phyloP scores from a whole-genome alignment of 2,113 vertebrate genomes.

The Equus przewalskii region DNA sequence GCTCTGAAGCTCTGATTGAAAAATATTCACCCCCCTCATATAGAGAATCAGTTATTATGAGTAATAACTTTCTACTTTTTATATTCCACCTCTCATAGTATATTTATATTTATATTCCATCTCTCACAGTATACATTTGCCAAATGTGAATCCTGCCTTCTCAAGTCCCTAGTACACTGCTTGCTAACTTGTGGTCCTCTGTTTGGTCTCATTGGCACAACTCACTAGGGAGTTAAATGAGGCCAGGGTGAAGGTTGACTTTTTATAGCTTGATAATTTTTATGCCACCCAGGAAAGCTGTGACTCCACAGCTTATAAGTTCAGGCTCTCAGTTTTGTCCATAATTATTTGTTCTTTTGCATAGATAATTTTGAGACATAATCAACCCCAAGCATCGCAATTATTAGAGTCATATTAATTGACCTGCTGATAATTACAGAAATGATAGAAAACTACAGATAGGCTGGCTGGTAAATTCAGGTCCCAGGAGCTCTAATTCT shows the following conservation, averaged over 20 bases:
- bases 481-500: slow-evolving; percentile 67
- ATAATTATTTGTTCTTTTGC: slow-evolving; percentile 76
- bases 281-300: slow-evolving; percentile 60
- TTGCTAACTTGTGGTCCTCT: background rate
- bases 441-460: slow-evolving; percentile 82
- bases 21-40: background rate
- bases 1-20: background rate
- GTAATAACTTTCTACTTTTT: background rate
- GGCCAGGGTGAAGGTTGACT: background rate
- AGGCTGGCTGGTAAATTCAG: slow-evolving; percentile 24
- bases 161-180: background rate
- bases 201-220: background rate
- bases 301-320: slow-evolving; percentile 71
- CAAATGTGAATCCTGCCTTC: background rate
- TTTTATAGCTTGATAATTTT: slow-evolving; percentile 19
- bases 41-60: background rate
- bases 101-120: background rate
- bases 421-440: slow-evolving; percentile 83
- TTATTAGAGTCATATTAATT: slow-evolving; percentile 77
- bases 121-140: background rate
- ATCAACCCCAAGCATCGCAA: slow-evolving; percentile 66
- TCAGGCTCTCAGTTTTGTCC: slow-evolving; percentile 68
- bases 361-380: slow-evolving; percentile 84
- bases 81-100: accelerated
- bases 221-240: background rate